Conservation (phyloP, 2,113 vertebrate species). For the Cololabis saira region DNA sequence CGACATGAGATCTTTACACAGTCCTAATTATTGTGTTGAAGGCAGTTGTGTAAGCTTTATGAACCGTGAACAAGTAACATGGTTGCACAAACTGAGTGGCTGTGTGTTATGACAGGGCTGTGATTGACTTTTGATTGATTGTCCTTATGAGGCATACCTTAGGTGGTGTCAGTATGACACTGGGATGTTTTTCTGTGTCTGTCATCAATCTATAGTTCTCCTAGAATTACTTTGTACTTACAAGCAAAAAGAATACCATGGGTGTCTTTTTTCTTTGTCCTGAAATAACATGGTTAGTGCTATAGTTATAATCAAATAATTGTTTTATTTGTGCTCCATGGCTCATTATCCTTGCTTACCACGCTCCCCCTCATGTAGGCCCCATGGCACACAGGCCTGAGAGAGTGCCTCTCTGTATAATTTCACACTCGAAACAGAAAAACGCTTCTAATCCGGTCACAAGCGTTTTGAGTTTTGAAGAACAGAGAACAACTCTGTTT, state of each 20-base stretch:
- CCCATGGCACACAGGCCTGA: slow-evolving; percentile 33
- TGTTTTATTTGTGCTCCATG: slow-evolving; percentile 37
- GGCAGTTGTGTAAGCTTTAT: neutral
- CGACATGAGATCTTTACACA: neutral
- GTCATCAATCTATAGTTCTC: neutral
- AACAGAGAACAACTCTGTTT: slow-evolving; percentile 44
- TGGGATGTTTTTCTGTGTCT: neutral
- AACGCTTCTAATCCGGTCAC: slow-evolving; percentile 1
- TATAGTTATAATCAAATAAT: slow-evolving; percentile 38
- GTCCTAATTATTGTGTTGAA: slow-evolving; percentile 1
- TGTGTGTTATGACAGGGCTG: slow-evolving; percentile 5
- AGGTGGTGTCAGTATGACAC: slow-evolving; percentile 1
- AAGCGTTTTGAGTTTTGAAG: slow-evolving; percentile 11
- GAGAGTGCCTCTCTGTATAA: slow-evolving; percentile 46
- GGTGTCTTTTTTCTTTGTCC: neutral
- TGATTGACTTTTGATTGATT: slow-evolving; percentile 17
- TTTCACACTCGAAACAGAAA: slow-evolving; percentile 34
- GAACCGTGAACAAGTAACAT: neutral
- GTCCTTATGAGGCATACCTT: neutral
- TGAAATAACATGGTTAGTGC: slow-evolving; percentile 1
- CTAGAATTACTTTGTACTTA: neutral
- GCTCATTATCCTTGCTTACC: slow-evolving; percentile 48
- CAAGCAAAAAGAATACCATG: neutral
- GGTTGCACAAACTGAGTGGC: neutral
- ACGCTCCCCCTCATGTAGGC: slow-evolving; percentile 22